phyloP scores from a whole-genome alignment of 2,797 vertebrate species.

The Sylvilagus floridanus region DNA sequence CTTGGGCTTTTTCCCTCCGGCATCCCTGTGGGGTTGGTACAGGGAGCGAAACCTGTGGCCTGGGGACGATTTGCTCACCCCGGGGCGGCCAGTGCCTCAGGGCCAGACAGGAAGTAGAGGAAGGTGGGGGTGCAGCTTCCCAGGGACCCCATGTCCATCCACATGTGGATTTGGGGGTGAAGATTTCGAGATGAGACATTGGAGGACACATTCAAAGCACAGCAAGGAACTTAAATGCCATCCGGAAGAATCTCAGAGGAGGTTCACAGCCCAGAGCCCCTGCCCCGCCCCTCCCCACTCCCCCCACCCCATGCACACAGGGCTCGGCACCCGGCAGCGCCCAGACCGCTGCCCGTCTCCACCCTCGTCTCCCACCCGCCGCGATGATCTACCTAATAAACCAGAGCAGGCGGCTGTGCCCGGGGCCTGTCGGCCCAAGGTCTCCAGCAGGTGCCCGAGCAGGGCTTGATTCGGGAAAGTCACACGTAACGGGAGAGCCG shows the following conservation, averaged over 20 bases:
- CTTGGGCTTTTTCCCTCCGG: not conserved
- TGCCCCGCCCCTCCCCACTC: accelerated
- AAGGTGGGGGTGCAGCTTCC: too few species aligned
- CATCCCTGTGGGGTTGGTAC: not conserved
- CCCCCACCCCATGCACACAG: not conserved
- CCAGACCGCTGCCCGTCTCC: too few species aligned
- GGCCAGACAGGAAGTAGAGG: not conserved
- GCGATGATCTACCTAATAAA: accelerated
- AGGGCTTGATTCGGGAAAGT: not conserved
- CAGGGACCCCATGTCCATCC: too few species aligned
- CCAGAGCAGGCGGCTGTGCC: not conserved
- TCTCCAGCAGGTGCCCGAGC: too few species aligned
- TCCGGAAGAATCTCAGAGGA: not conserved
- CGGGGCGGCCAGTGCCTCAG: not conserved
- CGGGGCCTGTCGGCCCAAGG: not conserved
- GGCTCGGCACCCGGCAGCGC: too few species aligned
- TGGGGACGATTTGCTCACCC: not conserved
- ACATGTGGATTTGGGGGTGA: too few species aligned
- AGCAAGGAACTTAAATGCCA: not conserved
- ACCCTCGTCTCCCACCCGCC: too few species aligned
- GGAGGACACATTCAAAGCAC: too few species aligned
- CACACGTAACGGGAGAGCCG: not conserved
- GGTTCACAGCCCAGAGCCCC: not conserved
- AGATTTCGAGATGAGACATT: too few species aligned
- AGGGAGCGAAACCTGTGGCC: not conserved